A percentile compares a stretch with the other conserved stretches of the same genome.
Conservation (phyloP, 2,888 invertebrate genomes). For the Apodemia duryi region DNA sequence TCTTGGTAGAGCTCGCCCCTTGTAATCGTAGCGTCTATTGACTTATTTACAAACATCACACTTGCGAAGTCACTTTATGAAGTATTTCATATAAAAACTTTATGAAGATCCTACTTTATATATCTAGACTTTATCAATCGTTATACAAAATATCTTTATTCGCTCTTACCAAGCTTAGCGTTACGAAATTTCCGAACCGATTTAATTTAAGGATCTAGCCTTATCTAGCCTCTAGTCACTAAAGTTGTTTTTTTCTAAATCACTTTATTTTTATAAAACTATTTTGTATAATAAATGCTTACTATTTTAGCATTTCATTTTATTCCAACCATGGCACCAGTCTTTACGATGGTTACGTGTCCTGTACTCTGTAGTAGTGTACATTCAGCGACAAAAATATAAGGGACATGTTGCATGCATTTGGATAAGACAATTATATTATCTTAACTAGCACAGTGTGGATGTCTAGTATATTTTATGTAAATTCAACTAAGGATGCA, state of each 20-base stretch:
- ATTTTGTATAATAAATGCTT: constrained; percentile 67
- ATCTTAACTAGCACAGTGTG: neutral
- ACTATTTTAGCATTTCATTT: constrained; percentile 50
- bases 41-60: constrained; percentile 71
- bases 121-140: constrained; percentile 56
- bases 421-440: neutral
- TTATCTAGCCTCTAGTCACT: constrained; percentile 61
- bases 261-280: constrained; percentile 51
- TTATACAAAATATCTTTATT: constrained; percentile 75
- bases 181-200: constrained; percentile 52
- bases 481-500: neutral
- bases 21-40: constrained; percentile 40
- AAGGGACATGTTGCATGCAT: neutral
- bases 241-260: constrained; percentile 51
- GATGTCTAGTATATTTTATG: neutral
- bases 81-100: constrained; percentile 73
- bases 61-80: constrained; percentile 73
- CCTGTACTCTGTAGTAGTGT: neutral
- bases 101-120: constrained; percentile 62
- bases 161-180: constrained; percentile 62
- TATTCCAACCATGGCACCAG: constrained; percentile 9
- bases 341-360: neutral
- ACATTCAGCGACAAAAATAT: constrained; percentile 13
- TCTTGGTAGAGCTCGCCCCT: constrained; percentile 37
- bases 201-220: constrained; percentile 36